Evolutionary conservation across 92 coral and sea anemone genomes (phyloP).

Genomic region (Bergia puertoricense): DNA sequence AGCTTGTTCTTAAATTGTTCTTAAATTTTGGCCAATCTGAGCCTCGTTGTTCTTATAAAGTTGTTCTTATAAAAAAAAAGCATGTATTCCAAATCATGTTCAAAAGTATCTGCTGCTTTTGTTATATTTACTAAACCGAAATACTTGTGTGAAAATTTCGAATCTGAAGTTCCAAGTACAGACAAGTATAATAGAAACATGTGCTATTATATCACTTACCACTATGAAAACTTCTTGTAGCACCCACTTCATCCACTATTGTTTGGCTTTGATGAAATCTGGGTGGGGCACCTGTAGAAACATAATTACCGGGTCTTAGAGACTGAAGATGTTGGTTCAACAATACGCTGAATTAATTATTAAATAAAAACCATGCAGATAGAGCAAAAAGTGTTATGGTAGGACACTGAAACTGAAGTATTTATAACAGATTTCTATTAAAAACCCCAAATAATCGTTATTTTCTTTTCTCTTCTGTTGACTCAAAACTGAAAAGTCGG

Average conservation of each 20-base stretch:
- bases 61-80: no score
- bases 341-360: not conserved
- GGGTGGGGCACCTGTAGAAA: not conserved
- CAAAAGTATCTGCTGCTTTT: no score
- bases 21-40: no score
- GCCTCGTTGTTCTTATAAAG: no score
- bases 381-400: not conserved
- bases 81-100: no score
- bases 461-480: no score
- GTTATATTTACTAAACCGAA: no score
- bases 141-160: not conserved
- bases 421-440: no score
- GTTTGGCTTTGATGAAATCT: not conserved
- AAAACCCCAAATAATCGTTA: no score
- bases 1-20: no score
- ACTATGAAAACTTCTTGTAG: constrained; percentile 7
- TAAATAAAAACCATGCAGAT: not conserved
- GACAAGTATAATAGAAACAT: not conserved
- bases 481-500: no score
- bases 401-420: not conserved
- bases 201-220: constrained; percentile 1
- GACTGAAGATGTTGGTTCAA: not conserved
- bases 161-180: not conserved
- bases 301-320: not conserved
- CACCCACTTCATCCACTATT: not conserved